Conservation (phyloP, 2,113 vertebrate genomes). For the Callopanchax toddi region DNA sequence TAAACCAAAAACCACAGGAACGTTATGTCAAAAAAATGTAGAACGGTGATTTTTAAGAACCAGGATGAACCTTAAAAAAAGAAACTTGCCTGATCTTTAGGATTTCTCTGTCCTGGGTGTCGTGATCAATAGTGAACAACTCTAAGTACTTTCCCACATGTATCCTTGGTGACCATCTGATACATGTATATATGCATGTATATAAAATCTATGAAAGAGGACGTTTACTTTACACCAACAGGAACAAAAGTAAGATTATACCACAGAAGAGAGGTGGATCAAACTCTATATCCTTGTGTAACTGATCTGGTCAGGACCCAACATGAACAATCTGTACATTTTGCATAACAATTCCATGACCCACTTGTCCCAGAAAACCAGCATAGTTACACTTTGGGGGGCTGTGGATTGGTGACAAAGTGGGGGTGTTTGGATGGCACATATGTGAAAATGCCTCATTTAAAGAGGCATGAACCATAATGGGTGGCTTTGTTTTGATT, state of each 20-base stretch:
- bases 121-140: too few species aligned
- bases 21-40: too few species aligned
- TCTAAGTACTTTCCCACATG: neutral
- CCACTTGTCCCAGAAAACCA: conserved; percentile 48
- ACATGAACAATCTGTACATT: conserved; percentile 7
- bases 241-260: conserved; percentile 1
- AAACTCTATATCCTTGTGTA: neutral
- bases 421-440: conserved; percentile 18
- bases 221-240: neutral
- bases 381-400: conserved; percentile 11
- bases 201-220: conserved; percentile 1
- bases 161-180: neutral
- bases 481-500: conserved; percentile 61
- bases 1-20: too few species aligned
- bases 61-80: too few species aligned
- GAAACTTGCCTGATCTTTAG: too few species aligned
- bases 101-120: too few species aligned
- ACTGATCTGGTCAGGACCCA: conserved; percentile 6
- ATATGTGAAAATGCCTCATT: conserved; percentile 33
- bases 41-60: too few species aligned
- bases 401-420: conserved; percentile 26
- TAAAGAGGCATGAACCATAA: conserved; percentile 44
- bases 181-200: neutral
- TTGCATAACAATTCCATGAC: conserved; percentile 34
- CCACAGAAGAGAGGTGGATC: neutral